These are phyloP conservation scores for Netelia virgata DNA, from an alignment of 2,888 invertebrate genomes.

Conservation along the genomic window DNA sequence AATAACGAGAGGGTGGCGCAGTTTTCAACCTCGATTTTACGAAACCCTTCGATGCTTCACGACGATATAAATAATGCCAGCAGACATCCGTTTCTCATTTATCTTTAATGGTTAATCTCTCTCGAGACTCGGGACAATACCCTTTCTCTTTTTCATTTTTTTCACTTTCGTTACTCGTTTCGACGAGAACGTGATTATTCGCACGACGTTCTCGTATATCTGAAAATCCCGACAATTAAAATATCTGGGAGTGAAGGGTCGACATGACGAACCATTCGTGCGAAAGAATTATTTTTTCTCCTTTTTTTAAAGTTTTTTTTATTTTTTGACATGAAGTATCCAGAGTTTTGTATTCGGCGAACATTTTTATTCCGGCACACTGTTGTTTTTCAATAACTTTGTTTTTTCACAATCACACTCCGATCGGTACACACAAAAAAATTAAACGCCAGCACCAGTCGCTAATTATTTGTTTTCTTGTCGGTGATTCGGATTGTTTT, in stretches of 20 bases:
- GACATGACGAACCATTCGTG: not conserved
- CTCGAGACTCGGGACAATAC: not conserved
- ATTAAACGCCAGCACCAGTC: not conserved
- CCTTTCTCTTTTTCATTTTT: not conserved
- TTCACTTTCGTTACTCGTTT: not conserved
- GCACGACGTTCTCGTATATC: not conserved
- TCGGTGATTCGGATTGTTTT: slow-evolving; percentile 14
- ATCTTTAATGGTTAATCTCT: not conserved
- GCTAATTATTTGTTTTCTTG: slow-evolving; percentile 18
- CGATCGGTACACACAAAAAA: slow-evolving; percentile 47
- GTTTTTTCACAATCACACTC: slow-evolving; percentile 69
- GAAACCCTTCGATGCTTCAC: not conserved
- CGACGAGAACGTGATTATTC: not conserved
- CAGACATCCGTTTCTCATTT: not conserved
- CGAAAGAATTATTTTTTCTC: slow-evolving; percentile 10
- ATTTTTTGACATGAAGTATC: slow-evolving; percentile 70
- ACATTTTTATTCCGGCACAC: slow-evolving; percentile 73
- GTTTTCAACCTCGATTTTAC: slow-evolving; percentile 13
- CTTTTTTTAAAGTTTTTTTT: slow-evolving; percentile 62
- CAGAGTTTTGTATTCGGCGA: slow-evolving; percentile 75
- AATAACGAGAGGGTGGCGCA: not conserved
- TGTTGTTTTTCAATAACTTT: no score
- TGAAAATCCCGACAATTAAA: not conserved
- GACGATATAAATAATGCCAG: slow-evolving; percentile 3
- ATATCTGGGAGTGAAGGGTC: not conserved